phyloP scores from a whole-genome alignment of 2,113 vertebrate genomes.

The Coreoperca whiteheadi region DNA sequence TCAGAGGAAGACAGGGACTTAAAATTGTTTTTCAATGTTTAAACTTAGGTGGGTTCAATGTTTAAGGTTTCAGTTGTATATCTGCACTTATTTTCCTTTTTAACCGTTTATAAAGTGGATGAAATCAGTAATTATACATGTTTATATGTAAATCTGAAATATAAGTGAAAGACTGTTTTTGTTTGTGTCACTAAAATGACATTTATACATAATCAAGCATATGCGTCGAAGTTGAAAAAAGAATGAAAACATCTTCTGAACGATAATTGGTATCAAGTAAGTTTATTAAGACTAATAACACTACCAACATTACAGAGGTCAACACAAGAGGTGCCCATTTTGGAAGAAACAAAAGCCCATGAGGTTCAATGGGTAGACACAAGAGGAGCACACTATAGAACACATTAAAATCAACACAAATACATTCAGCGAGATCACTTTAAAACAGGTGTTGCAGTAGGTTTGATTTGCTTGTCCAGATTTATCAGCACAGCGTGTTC shows the following conservation, averaged over 20 bases:
- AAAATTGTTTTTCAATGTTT: not conserved
- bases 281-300: conserved; percentile 78
- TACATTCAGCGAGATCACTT: conserved; percentile 68
- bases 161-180: not conserved
- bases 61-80: not conserved
- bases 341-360: conserved; percentile 37
- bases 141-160: not conserved
- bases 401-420: conserved; percentile 60
- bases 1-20: not conserved
- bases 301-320: conserved; percentile 60
- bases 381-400: conserved; percentile 47
- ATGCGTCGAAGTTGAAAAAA: not conserved
- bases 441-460: conserved; percentile 33
- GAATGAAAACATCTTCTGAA: not conserved
- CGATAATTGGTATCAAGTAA: conserved; percentile 51
- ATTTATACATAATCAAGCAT: not conserved
- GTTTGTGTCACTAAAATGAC: not conserved
- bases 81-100: not conserved
- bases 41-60: not conserved
- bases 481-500: conserved; percentile 27
- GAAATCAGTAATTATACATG: not conserved
- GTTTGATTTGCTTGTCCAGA: conserved; percentile 4
- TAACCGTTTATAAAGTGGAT: no score
- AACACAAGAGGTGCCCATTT: conserved; percentile 59
- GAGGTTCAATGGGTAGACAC: conserved; percentile 38